Conservation (phyloP, 2,797 vertebrate species). For the Peromyscus melanophrys region DNA sequence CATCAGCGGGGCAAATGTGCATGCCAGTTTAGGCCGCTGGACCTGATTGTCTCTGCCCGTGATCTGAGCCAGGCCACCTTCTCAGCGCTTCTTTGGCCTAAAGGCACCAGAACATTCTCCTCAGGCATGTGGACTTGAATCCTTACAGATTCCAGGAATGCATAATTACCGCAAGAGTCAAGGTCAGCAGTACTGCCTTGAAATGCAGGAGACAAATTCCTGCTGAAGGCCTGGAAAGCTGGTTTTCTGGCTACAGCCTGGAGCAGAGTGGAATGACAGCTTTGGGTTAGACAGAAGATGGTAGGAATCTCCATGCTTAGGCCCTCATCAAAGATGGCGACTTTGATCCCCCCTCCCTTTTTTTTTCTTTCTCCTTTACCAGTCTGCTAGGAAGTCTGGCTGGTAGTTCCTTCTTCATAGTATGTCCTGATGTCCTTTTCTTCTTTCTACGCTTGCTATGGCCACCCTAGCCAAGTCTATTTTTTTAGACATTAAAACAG, state of each 20-base stretch:
- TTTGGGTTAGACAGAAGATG: too few species aligned
- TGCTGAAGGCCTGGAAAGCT: background rate
- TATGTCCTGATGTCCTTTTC: background rate
- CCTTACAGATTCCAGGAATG: background rate
- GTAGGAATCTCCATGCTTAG: background rate
- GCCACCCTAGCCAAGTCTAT: background rate
- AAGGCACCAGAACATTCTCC: background rate
- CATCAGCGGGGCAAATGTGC: background rate
- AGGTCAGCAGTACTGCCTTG: background rate
- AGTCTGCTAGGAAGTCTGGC: background rate
- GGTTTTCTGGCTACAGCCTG: background rate
- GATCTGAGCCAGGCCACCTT: background rate
- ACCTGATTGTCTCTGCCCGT: background rate
- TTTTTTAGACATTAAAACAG: background rate
- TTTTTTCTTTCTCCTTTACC: background rate
- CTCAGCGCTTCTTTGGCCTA: background rate
- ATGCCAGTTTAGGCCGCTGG: background rate
- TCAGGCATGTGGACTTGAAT: background rate
- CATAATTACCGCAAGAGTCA: background rate
- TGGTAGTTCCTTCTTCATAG: background rate
- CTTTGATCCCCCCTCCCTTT: background rate
- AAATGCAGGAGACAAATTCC: constrained; percentile 20
- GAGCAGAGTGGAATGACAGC: background rate
- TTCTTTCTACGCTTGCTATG: background rate
- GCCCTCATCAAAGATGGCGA: background rate